Percentiles rank a stretch among this genome's conserved stretches.
Evolutionary conservation across 35 echinoderm and acorn worm species (phyloP).

Genomic region (Ophioderma brevispina): DNA sequence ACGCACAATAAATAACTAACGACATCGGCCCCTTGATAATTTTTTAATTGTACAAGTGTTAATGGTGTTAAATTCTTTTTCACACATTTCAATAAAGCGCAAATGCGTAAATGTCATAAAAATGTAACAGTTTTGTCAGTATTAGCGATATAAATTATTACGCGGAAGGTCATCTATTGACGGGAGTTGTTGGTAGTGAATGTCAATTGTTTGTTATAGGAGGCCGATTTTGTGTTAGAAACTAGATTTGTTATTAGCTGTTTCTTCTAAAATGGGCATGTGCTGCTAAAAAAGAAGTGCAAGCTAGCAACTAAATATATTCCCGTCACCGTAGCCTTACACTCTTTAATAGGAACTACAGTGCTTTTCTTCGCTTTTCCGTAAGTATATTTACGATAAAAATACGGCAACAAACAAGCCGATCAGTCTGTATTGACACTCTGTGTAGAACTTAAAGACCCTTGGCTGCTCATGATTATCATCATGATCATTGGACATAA

Average conservation of each 20-base stretch:
- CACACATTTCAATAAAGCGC: no score
- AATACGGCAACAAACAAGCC: no score
- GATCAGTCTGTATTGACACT: no score
- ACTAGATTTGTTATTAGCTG: background rate
- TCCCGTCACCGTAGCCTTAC: background rate
- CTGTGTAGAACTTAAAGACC: no score
- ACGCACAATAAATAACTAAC: background rate
- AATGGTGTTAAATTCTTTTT: no score
- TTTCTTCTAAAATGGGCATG: background rate
- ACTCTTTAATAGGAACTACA: background rate
- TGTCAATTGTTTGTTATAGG: background rate
- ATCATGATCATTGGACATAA: no score
- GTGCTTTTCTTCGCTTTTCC: conserved; percentile 5
- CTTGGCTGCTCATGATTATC: no score
- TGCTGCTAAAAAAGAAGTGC: conserved; percentile 13
- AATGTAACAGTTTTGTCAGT: no score
- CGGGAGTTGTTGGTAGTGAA: background rate
- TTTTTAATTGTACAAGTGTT: background rate
- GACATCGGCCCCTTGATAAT: background rate
- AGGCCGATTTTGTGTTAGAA: background rate
- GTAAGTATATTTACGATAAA: background rate
- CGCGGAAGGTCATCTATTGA: background rate
- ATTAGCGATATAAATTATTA: background rate
- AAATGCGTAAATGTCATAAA: no score
- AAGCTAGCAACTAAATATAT: background rate